Evolutionary conservation across 30 jellyfish, hydroid and myxozoan genomes (phyloP).

Genomic region (Nemopilema nomurai): DNA sequence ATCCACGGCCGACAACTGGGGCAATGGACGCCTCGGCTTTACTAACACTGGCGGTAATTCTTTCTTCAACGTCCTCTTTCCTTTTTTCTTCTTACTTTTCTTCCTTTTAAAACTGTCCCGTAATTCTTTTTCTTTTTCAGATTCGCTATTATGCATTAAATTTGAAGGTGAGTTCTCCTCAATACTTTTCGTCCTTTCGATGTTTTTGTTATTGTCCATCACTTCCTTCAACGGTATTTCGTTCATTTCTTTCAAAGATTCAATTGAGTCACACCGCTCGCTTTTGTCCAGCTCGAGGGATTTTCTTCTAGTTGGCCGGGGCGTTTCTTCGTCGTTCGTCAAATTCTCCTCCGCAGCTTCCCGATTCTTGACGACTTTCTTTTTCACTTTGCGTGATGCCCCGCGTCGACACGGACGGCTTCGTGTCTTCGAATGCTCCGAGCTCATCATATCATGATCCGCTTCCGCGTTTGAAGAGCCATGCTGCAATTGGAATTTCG

Average conservation of each 20-base stretch:
- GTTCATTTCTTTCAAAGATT: slow-evolving; percentile 46
- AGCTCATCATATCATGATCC: not conserved
- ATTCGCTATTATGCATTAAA: slow-evolving; percentile 35
- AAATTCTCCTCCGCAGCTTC: not conserved
- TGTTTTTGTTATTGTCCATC: not conserved
- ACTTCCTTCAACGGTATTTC: slow-evolving; percentile 7
- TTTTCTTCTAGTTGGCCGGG: not conserved
- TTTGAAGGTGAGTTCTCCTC: slow-evolving; percentile 9
- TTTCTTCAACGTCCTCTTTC: not conserved
- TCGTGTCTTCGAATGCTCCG: not conserved
- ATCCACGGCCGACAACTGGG: slow-evolving; percentile 15
- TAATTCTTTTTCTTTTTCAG: slow-evolving; percentile 59
- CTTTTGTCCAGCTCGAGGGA: not conserved
- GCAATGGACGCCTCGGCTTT: slow-evolving; percentile 12
- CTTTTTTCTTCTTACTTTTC: slow-evolving; percentile 2
- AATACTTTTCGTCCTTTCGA: not conserved
- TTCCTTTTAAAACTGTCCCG: slow-evolving; percentile 32
- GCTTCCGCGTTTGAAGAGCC: slow-evolving; percentile 1
- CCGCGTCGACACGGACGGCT: not conserved
- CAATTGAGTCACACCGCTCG: slow-evolving; percentile 21
- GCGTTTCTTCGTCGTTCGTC: slow-evolving; percentile 14
- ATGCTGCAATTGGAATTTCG: not conserved
- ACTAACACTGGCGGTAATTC: slow-evolving; percentile 14
- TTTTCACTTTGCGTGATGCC: not conserved
- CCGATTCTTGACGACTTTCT: not conserved